Percentiles rank a stretch among this genome's conserved stretches.
Conservation (phyloP, 2,888 invertebrate genomes). For the Agrotis clavis region DNA sequence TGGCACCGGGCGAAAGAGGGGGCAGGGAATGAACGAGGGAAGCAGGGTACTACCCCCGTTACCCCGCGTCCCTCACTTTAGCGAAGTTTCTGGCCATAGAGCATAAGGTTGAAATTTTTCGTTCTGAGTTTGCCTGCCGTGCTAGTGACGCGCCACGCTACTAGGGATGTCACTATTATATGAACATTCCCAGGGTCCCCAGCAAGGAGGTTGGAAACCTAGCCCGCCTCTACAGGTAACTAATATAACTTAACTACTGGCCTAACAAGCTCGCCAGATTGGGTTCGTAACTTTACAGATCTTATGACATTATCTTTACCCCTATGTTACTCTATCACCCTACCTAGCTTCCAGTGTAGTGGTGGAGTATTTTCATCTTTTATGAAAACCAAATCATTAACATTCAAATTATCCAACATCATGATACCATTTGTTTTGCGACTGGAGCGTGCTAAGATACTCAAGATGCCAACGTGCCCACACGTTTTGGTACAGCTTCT, state of each 20-base stretch:
- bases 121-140: no score
- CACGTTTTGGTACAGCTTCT: background rate
- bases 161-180: background rate
- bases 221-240: background rate
- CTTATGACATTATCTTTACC: background rate
- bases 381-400: slow-evolving; percentile 1
- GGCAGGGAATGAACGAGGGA: no score
- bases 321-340: background rate
- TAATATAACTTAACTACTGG: background rate
- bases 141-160: no score
- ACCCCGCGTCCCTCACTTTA: no score
- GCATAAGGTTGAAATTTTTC: no score
- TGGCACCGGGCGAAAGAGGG: no score
- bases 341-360: background rate
- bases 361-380: slow-evolving; percentile 2
- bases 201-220: background rate
- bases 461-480: slow-evolving; percentile 1
- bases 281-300: background rate
- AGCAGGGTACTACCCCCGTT: no score
- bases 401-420: background rate
- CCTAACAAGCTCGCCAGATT: slow-evolving; percentile 1
- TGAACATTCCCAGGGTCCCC: slow-evolving; percentile 2
- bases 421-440: slow-evolving; percentile 1
- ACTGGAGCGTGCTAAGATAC: background rate
- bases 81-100: no score